Base-by-base conservation (phyloP, 2,888 invertebrate species). In the Oxyteleia sp. region DNA sequence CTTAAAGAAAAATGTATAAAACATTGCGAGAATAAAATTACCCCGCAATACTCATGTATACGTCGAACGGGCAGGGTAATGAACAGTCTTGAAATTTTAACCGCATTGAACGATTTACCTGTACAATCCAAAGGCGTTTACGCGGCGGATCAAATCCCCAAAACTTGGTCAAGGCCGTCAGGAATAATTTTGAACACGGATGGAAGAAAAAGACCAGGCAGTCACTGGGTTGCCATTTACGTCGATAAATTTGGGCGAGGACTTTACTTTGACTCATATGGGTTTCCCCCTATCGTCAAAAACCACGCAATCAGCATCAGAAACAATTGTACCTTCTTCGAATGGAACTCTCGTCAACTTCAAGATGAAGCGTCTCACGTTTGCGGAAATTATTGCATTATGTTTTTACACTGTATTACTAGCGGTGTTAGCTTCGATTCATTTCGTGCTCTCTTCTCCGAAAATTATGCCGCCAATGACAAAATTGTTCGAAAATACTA, bases 351-450 rank as follows among this genome's bases (percentile, higher is more conserved):
- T n/a, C n/a, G n/a, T n/a, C n/a, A n/a, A n/a, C n/a, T n/a, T n/a
- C n/a, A n/a, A 45, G 18, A 10, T 20, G 49, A 49, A 18, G 20
- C 49, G 20, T 49, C 49, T 23, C 1, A 2, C 2, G 47, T 47
- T 16, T 47, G 18, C 18, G 47, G 47, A 15, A 5, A 47, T 47
- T 47, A 47, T 16, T 16, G n/a, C n/a, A n/a, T n/a, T n/a, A n/a
- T n/a, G n/a, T n/a, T n/a, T n/a, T n/a, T n/a, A n/a, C n/a, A n/a
- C 7, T 7, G n/a, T 47, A 18, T 18, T 3, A 16, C 47, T 47
- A 16, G 16, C 18, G 47, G n/a, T n/a, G n/a, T n/a, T n/a, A n/a
- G n/a, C n/a, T n/a, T 41, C n/a, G 10, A 5, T 41, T 3, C 10
- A 41, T 41, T 41, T n/a, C n/a, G 41, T n/a, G n/a, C 7, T 41